Evolutionary conservation across 2,797 vertebrate species (phyloP).

Genomic region (Champsocephalus esox): DNA sequence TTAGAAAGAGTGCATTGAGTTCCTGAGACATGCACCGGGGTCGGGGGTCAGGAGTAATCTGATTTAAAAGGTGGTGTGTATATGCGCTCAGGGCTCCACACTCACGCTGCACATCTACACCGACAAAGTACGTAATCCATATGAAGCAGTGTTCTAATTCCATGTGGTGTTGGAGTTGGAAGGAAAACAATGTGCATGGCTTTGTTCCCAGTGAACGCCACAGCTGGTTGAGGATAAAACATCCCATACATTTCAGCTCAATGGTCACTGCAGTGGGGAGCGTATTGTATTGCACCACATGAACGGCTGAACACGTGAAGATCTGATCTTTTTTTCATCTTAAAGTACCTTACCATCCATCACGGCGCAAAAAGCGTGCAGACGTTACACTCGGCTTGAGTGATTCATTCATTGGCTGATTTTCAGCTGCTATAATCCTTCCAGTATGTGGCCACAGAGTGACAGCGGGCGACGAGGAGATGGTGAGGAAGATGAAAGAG

Average conservation of each 20-base stretch:
- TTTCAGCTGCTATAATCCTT: constrained; percentile 59
- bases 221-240: constrained; percentile 41
- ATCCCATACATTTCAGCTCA: constrained; percentile 48
- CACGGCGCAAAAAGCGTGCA: constrained; percentile 42
- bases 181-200: constrained; percentile 20
- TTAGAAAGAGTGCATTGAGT: constrained; percentile 59
- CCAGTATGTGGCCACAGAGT: constrained; percentile 38
- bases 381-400: constrained; percentile 38
- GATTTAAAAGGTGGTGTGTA: constrained; percentile 48
- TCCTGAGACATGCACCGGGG: constrained; percentile 39
- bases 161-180: constrained; percentile 32
- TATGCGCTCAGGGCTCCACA: not conserved
- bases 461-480: constrained; percentile 34
- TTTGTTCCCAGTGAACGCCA: constrained; percentile 31
- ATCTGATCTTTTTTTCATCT: constrained; percentile 19
- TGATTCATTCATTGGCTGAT: constrained; percentile 62
- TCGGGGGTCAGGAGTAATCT: constrained; percentile 57
- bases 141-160: constrained; percentile 19
- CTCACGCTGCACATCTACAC: constrained; percentile 20
- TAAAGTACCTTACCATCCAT: constrained; percentile 48
- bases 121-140: constrained; percentile 36
- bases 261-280: constrained; percentile 29
- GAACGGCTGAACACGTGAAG: constrained; percentile 44
- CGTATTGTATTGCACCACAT: constrained; percentile 26
- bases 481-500: constrained; percentile 51